These are phyloP conservation scores for Scaptomyza tumidula DNA, from an alignment of 2,888 invertebrate species.

Conservation along the genomic window DNA sequence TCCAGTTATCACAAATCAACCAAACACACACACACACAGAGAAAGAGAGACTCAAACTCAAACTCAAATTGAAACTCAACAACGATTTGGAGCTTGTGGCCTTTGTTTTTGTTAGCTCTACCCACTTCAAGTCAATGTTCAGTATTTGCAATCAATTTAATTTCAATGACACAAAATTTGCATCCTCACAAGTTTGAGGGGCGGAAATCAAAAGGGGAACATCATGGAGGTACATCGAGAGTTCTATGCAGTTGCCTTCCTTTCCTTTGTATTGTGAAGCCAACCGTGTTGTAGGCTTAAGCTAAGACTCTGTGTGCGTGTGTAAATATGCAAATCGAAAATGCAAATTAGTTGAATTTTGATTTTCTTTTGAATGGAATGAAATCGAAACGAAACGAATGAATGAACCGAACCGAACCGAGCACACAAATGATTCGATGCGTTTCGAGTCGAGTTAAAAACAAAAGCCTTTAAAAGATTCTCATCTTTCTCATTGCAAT, in stretches of 20 bases:
- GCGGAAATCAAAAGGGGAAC: no score
- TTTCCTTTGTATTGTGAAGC: slow-evolving; percentile 11
- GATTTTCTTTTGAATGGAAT: slow-evolving; percentile 68
- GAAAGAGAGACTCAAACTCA: slow-evolving; percentile 2
- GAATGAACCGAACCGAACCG: slow-evolving; percentile 1
- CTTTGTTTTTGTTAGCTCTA: slow-evolving; percentile 46
- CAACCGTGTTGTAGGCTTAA: slow-evolving; percentile 42
- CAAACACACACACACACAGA: slow-evolving; percentile 4
- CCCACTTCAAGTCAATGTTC: slow-evolving; percentile 77
- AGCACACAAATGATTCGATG: background rate
- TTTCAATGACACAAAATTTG: slow-evolving; percentile 76
- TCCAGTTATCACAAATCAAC: slow-evolving; percentile 60
- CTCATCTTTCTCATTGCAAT: slow-evolving; percentile 39
- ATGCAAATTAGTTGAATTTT: slow-evolving; percentile 78
- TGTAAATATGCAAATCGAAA: slow-evolving; percentile 78
- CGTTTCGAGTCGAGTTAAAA: slow-evolving; percentile 20
- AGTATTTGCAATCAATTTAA: slow-evolving; percentile 80
- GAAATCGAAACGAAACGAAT: slow-evolving; percentile 42
- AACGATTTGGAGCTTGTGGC: background rate
- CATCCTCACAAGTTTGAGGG: slow-evolving; percentile 26
- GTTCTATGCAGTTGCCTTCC: slow-evolving; percentile 31
- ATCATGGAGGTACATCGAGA: background rate
- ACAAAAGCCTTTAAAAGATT: slow-evolving; percentile 47
- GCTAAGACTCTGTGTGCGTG: slow-evolving; percentile 20
- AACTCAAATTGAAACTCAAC: background rate